phyloP scores from a whole-genome alignment of 2,113 vertebrate species.

The Psophia crepitans region DNA sequence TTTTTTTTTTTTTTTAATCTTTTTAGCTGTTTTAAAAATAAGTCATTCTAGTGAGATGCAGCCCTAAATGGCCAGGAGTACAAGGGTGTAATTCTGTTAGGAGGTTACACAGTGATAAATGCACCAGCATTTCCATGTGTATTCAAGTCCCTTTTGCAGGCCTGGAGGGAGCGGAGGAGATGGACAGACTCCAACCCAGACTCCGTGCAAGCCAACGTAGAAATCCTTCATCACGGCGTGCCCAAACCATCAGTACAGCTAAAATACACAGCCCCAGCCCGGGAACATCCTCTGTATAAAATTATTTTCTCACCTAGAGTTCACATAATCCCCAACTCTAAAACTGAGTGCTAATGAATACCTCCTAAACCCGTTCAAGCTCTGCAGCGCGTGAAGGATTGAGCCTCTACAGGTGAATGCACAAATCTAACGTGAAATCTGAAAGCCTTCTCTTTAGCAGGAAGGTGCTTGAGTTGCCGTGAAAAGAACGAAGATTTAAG shows the following conservation, averaged over 20 bases:
- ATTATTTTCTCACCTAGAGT: neutral
- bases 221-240: neutral
- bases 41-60: accelerated
- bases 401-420: neutral
- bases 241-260: neutral
- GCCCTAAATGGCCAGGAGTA: neutral
- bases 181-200: neutral
- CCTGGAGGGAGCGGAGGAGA: neutral
- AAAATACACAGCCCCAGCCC: neutral
- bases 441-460: neutral
- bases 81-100: neutral
- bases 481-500: neutral
- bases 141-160: neutral
- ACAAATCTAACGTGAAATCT: neutral
- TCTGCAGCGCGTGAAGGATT: neutral
- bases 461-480: neutral
- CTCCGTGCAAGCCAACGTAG: accelerated
- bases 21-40: neutral
- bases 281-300: neutral
- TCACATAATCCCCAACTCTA: neutral
- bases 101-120: neutral
- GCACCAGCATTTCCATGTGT: neutral
- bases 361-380: neutral
- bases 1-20: too few species aligned
- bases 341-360: neutral